These are phyloP conservation scores for Callyntrura sp. DNA, from an alignment of 2,888 invertebrate species.

Conservation along the genomic window DNA sequence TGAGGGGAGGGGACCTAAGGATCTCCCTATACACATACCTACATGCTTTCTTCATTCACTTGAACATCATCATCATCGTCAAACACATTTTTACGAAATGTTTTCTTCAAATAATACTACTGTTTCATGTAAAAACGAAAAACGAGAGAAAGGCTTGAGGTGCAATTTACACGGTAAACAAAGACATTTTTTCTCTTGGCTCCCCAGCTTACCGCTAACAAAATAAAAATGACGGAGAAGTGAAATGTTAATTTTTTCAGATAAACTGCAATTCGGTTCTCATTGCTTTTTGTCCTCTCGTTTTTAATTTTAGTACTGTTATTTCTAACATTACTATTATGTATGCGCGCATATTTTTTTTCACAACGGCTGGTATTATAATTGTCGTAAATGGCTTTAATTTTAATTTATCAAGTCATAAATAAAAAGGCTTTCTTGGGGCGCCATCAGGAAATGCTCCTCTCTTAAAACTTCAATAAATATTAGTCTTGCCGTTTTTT, in stretches of 20 bases:
- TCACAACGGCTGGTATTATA: neutral
- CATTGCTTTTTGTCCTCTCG: too few species aligned
- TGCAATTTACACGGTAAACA: slow-evolving; percentile 50
- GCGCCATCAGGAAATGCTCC: neutral
- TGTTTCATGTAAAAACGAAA: neutral
- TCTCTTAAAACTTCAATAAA: neutral
- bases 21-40: neutral
- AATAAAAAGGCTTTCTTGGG: neutral
- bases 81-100: slow-evolving; percentile 15
- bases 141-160: slow-evolving; percentile 18
- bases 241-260: slow-evolving; percentile 34
- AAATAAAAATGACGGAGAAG: slow-evolving; percentile 1
- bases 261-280: neutral
- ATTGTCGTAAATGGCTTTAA: neutral
- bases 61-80: neutral
- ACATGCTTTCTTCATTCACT: neutral
- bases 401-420: slow-evolving; percentile 57
- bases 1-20: neutral
- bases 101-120: neutral
- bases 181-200: neutral
- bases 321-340: slow-evolving; percentile 18
- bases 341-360: neutral
- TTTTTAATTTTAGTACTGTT: slow-evolving; percentile 5
- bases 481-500: neutral
- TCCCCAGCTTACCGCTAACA: neutral